phyloP scores from a whole-genome alignment of 2,113 vertebrate species.

The Pteronura brasiliensis region DNA sequence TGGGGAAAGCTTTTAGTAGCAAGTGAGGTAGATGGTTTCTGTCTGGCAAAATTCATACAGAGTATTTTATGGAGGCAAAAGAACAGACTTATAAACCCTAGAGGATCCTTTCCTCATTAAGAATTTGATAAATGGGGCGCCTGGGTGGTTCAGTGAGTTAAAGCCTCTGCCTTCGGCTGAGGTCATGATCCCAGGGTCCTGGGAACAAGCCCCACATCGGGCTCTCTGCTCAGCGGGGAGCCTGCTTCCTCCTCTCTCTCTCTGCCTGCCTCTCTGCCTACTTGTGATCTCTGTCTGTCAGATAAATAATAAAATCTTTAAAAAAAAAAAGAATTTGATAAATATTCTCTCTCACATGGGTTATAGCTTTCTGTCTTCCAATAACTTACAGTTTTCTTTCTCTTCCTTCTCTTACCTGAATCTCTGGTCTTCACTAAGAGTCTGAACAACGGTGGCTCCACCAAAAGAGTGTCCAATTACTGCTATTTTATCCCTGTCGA shows the following conservation, averaged over 20 bases:
- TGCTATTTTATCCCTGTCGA: slow-evolving; percentile 90
- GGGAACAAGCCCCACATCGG: too few species aligned
- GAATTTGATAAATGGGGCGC: not conserved
- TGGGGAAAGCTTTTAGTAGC: not conserved
- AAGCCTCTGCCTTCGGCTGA: too few species aligned
- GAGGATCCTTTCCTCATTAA: not conserved
- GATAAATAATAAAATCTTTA: too few species aligned
- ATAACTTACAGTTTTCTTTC: not conserved
- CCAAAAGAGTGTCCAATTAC: slow-evolving; percentile 97
- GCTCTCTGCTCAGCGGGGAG: too few species aligned
- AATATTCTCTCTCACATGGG: not conserved
- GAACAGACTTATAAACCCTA: not conserved
- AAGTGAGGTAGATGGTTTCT: not conserved
- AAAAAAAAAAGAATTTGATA: not conserved
- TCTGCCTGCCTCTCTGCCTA: too few species aligned
- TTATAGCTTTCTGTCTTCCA: not conserved
- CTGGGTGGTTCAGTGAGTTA: too few species aligned
- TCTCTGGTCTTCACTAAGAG: slow-evolving; percentile 91
- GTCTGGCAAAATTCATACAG: not conserved
- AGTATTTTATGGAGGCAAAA: not conserved
- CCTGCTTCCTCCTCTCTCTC: too few species aligned
- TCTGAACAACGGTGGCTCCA: slow-evolving; percentile 91
- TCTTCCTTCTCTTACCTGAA: slow-evolving; percentile 90
- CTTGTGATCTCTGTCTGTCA: too few species aligned
- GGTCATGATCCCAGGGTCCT: too few species aligned